Percentiles rank a stretch among this genome's conserved stretches.
Evolutionary conservation across 2,797 vertebrate genomes (phyloP).

Genomic region (Glyptemys insculpta): DNA sequence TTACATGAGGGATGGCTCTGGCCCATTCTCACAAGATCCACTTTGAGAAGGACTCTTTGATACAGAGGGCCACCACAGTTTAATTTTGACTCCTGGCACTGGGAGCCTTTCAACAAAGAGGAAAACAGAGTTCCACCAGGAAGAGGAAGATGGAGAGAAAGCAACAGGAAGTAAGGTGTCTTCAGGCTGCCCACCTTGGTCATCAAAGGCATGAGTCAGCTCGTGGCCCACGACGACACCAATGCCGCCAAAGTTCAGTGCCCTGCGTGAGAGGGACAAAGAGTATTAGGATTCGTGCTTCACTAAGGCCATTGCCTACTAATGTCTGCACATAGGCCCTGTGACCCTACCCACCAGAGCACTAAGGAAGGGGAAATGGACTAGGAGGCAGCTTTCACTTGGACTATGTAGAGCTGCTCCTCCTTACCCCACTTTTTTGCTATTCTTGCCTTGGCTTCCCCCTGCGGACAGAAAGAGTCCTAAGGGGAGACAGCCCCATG

Average conservation of each 20-base stretch:
- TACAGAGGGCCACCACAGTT: neutral
- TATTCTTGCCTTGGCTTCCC: neutral
- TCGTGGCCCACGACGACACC: conserved; percentile 98
- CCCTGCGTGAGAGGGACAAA: conserved; percentile 77
- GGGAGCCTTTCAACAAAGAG: neutral
- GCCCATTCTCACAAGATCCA: neutral
- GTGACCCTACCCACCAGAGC: neutral
- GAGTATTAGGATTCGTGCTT: neutral
- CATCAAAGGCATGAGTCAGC: conserved; percentile 96
- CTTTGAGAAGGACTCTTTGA: neutral
- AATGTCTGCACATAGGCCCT: neutral
- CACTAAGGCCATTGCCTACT: neutral
- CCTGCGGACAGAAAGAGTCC: neutral
- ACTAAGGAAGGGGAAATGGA: neutral
- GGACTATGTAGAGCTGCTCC: neutral
- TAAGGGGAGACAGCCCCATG: neutral
- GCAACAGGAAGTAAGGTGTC: too few species aligned
- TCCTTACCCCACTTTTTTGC: neutral
- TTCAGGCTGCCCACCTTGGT: conserved; percentile 88
- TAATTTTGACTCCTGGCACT: neutral
- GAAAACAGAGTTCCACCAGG: neutral
- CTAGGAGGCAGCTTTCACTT: too few species aligned
- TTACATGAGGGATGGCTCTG: neutral
- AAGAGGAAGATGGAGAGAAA: neutral
- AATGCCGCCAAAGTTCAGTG: conserved; percentile 96